These are phyloP conservation scores for Ariolimax columbianus DNA, from an alignment of 2,888 invertebrate genomes.

Conservation along the genomic window DNA sequence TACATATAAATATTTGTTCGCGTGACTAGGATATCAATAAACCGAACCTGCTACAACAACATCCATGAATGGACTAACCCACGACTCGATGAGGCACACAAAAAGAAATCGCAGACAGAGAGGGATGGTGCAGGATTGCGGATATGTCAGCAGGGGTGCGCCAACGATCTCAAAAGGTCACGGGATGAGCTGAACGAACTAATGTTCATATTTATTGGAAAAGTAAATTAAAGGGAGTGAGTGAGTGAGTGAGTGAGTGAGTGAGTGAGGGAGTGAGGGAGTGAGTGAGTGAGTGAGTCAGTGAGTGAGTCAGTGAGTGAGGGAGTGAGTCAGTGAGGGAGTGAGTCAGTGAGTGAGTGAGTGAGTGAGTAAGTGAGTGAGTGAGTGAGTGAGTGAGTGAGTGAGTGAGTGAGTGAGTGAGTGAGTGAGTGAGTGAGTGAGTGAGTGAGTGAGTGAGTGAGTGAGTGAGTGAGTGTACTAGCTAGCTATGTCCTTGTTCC, in stretches of 20 bases:
- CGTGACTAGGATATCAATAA: too few species aligned
- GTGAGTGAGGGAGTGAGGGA: neutral
- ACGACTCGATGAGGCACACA: too few species aligned
- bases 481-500: too few species aligned
- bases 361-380: constrained; percentile 40
- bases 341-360: constrained; percentile 18
- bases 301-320: constrained; percentile 4
- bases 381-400: constrained; percentile 34
- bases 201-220: too few species aligned
- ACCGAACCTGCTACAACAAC: too few species aligned
- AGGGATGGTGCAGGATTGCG: too few species aligned
- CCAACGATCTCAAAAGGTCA: too few species aligned
- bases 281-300: neutral
- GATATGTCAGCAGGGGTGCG: too few species aligned
- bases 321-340: neutral
- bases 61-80: too few species aligned
- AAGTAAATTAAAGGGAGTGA: neutral
- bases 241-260: neutral
- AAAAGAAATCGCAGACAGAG: too few species aligned
- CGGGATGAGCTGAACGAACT: too few species aligned
- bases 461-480: constrained; percentile 1
- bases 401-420: constrained; percentile 27
- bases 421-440: constrained; percentile 34
- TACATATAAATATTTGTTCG: too few species aligned
- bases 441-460: constrained; percentile 17